Evolutionary conservation across 2,797 vertebrate genomes (phyloP).

Genomic region (Cirrhinus mrigala): DNA sequence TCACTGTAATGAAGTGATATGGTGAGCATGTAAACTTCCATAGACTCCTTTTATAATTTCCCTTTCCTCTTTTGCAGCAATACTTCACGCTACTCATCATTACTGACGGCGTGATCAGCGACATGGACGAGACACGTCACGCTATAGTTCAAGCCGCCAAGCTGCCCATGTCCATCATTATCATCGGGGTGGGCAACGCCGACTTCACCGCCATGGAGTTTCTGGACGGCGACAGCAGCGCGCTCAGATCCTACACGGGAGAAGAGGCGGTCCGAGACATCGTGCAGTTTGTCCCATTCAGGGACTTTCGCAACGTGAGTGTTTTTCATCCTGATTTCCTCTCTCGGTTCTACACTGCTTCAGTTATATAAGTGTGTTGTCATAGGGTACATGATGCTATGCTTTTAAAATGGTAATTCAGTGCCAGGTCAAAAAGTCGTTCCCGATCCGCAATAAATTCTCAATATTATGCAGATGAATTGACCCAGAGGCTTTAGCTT

Average conservation of each 20-base stretch:
- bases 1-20: not conserved
- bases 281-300: conserved; percentile 97
- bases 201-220: conserved; percentile 99
- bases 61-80: conserved; percentile 80
- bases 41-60: not conserved
- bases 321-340: not conserved
- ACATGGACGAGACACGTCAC: conserved; percentile 96
- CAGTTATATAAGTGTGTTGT: conserved; percentile 48
- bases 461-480: conserved; percentile 48
- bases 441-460: not conserved
- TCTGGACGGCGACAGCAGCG: conserved; percentile 92
- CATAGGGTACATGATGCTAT: conserved; percentile 5
- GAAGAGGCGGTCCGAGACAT: conserved; percentile 95
- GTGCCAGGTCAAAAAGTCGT: conserved; percentile 38
- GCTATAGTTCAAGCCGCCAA: conserved; percentile 94
- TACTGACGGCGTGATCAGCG: conserved; percentile 97
- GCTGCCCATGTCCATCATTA: conserved; percentile 99
- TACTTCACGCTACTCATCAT: conserved; percentile 98
- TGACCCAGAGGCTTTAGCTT: conserved; percentile 48
- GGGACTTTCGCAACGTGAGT: conserved; percentile 96
- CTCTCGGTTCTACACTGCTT: not conserved
- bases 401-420: conserved; percentile 26
- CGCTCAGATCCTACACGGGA: conserved; percentile 88
- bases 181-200: conserved; percentile 95
- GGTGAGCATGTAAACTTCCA: not conserved